These are phyloP conservation scores for Psococerastis gibbosa DNA, from an alignment of 2,888 invertebrate genomes.

Conservation along the genomic window DNA sequence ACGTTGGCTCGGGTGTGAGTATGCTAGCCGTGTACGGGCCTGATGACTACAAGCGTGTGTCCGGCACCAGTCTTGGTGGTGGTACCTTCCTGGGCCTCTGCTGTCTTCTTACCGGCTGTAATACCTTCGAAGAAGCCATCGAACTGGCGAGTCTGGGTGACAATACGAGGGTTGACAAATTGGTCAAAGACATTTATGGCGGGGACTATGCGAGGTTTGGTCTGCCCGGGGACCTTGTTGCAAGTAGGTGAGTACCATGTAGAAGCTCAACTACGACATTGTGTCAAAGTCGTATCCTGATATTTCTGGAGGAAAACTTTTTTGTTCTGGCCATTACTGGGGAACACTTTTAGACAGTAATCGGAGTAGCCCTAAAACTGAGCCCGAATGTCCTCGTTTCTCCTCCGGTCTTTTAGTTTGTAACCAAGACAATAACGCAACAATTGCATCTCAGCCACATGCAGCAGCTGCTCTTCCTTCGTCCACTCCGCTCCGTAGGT, in stretches of 20 bases:
- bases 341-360: no score
- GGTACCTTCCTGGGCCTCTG: conserved; percentile 95
- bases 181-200: conserved; percentile 92
- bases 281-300: no score
- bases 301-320: no score
- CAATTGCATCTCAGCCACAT: no score
- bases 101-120: conserved; percentile 85
- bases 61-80: conserved; percentile 94
- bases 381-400: no score
- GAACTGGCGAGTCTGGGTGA: conserved; percentile 84
- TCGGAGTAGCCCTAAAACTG: no score
- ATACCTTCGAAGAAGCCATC: conserved; percentile 92
- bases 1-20: conserved; percentile 95
- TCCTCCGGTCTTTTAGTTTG: no score
- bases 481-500: no score
- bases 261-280: no score
- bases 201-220: conserved; percentile 88
- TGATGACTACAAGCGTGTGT: conserved; percentile 75
- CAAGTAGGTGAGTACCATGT: conserved; percentile 97
- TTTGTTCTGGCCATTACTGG: no score
- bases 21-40: conserved; percentile 81
- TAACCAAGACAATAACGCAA: no score
- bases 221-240: conserved; percentile 83
- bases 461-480: no score
- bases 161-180: conserved; percentile 82